Base-by-base conservation (phyloP, 2,888 invertebrate species). In the Heliconius charithonia region DNA sequence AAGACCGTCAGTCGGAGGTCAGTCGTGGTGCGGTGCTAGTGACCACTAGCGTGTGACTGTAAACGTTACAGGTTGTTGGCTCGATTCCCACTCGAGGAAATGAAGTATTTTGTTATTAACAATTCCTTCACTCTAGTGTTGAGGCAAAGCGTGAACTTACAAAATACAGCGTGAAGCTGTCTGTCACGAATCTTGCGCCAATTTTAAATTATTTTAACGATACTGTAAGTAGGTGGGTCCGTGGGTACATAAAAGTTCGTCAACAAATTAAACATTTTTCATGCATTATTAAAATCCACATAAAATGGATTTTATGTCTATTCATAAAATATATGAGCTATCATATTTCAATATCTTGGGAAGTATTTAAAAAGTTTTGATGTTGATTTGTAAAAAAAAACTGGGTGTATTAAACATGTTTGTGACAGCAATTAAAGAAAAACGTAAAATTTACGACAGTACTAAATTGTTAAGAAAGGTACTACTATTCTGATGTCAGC, bases 341-440 rank as follows among this genome's bases (percentile, higher is more conserved):
- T 67, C 67, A 67, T 67, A 71, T 56, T 71, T 71, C n/a, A 59
- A 32, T 51, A 27, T 29, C 56, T 71, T n/a, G 16, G 25, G 16
- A 25, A 22, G 25, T 22, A 74, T 74, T 13, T 62, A n/a, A 16
- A 65, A 16, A n/a, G 41, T 41, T 75, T 45, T 32, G 25, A 73
- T 73, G 32, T 37, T 73, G 62, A 73, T 37, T 37, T 25, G 13
- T n/a, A 59, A 59, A 25, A 32, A 62, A 32, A 41, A 37, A 73
- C 41, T 10, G 63, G 27, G 37, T 19, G 10, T 62, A 74, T 74
- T 74, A 75, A 29, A 45, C 45, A 32, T 27, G 27, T 74, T 25
- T 51, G 32, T 29, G 9, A 25, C 56, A 41, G 41, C 76, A 67
- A 76, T 76, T 76, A 76, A 67, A 69, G 59, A 66, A 76, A 76